A percentile compares a stretch with the other conserved stretches of the same genome.
Conservation (phyloP, 2,113 vertebrate species). For the Bos javanicus region DNA sequence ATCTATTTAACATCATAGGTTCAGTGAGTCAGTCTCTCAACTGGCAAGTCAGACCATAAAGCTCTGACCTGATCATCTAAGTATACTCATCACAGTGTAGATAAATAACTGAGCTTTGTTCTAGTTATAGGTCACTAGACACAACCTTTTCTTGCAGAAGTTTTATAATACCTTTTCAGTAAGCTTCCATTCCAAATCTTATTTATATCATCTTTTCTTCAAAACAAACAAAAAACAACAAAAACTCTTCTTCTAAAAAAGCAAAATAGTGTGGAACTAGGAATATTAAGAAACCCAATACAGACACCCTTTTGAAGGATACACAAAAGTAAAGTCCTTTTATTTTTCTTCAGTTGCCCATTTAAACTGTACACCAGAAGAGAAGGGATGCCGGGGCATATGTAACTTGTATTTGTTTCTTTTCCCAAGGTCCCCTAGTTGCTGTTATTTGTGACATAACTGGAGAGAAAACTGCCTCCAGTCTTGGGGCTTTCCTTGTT, state of each 20-base stretch:
- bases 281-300: background rate
- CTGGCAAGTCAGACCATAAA: background rate
- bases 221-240: background rate
- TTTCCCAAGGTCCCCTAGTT: slow-evolving; percentile 85
- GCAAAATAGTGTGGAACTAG: background rate
- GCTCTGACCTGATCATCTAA: background rate
- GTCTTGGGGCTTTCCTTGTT: slow-evolving; percentile 85
- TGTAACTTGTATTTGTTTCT: background rate
- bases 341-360: background rate
- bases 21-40: background rate
- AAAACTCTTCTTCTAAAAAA: background rate
- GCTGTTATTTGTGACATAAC: slow-evolving; percentile 83
- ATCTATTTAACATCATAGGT: background rate
- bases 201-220: background rate
- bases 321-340: background rate
- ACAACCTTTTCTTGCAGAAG: background rate
- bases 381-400: background rate
- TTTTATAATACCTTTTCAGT: background rate
- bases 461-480: slow-evolving; percentile 84
- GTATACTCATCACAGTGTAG: background rate
- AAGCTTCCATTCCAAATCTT: background rate
- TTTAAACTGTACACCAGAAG: background rate
- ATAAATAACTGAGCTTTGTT: background rate
- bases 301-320: background rate
- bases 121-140: background rate